Percentiles rank a stretch among this genome's conserved stretches.
phyloP scores from a whole-genome alignment of 2,113 vertebrate species.

The Aphyosemion australe region DNA sequence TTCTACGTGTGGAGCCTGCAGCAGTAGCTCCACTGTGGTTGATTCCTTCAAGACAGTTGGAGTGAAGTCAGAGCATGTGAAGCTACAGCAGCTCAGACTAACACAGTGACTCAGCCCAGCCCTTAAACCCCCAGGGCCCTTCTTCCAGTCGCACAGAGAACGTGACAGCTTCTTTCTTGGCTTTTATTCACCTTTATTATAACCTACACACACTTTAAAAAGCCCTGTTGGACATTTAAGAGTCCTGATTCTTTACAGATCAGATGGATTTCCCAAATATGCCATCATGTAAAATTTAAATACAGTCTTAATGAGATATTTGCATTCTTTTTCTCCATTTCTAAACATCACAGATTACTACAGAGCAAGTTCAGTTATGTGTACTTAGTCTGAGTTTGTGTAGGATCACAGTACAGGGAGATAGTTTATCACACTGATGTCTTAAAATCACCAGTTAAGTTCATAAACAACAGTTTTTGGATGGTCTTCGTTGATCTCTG shows the following conservation, averaged over 20 bases:
- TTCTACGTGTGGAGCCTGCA: constrained; percentile 27
- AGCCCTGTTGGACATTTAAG: constrained; percentile 3
- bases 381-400: no score
- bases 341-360: no score
- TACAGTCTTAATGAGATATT: no score
- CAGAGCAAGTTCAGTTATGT: no score
- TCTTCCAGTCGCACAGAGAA: neutral
- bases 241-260: constrained; percentile 1
- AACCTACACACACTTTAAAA: constrained; percentile 4
- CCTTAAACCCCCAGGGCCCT: constrained; percentile 32
- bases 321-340: no score
- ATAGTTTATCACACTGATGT: no score
- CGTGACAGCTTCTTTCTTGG: constrained; percentile 27
- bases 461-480: no score
- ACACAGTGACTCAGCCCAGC: constrained; percentile 26
- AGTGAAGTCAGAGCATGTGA: constrained; percentile 30
- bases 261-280: neutral
- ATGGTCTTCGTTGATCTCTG: no score
- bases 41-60: constrained; percentile 34
- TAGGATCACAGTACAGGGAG: no score
- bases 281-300: neutral
- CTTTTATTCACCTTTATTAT: constrained; percentile 12
- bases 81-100: constrained; percentile 12
- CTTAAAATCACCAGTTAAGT: no score
- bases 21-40: constrained; percentile 32